phyloP scores from a whole-genome alignment of 1,140 invertebrate species.

The Chrysoperla carnea region DNA sequence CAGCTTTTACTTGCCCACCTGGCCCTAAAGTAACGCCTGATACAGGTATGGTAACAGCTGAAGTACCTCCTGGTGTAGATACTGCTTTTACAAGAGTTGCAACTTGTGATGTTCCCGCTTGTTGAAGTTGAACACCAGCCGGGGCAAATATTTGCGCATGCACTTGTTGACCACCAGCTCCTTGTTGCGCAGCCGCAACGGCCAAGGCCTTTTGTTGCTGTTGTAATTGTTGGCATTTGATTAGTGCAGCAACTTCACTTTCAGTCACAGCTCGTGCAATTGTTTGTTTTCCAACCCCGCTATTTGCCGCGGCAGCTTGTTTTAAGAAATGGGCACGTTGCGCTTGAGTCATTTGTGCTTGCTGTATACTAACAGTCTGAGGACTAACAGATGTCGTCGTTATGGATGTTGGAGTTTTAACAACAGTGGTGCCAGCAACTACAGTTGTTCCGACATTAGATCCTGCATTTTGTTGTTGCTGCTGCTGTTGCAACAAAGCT shows the following conservation, averaged over 20 bases:
- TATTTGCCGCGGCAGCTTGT: constrained; percentile 15
- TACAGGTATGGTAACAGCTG: constrained; percentile 27
- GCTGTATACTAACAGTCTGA: constrained; percentile 8
- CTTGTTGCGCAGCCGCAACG: constrained; percentile 17
- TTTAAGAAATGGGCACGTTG: constrained; percentile 18
- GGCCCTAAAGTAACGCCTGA: constrained; percentile 23
- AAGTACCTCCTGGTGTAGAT: constrained; percentile 24
- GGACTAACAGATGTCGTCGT: constrained; percentile 6
- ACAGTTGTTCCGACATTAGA: constrained; percentile 14
- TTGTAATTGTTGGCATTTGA: constrained; percentile 44
- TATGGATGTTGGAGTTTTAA: constrained; percentile 15
- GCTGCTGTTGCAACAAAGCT: constrained; percentile 17
- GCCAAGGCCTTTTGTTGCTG: constrained; percentile 33
- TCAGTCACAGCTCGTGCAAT: constrained; percentile 39
- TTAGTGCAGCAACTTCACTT: constrained; percentile 46
- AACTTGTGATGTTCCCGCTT: constrained; percentile 27
- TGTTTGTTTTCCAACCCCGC: constrained; percentile 20
- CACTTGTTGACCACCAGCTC: constrained; percentile 11
- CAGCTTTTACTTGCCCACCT: constrained; percentile 20
- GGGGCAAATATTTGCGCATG: constrained; percentile 36
- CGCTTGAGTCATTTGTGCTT: constrained; percentile 20
- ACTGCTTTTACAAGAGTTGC: constrained; percentile 41
- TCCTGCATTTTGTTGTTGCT: constrained; percentile 14
- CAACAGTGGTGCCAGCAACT: constrained; percentile 11
- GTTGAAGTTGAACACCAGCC: constrained; percentile 9